phyloP scores from a whole-genome alignment of 1,140 invertebrate genomes.

The Megathymus violae region DNA sequence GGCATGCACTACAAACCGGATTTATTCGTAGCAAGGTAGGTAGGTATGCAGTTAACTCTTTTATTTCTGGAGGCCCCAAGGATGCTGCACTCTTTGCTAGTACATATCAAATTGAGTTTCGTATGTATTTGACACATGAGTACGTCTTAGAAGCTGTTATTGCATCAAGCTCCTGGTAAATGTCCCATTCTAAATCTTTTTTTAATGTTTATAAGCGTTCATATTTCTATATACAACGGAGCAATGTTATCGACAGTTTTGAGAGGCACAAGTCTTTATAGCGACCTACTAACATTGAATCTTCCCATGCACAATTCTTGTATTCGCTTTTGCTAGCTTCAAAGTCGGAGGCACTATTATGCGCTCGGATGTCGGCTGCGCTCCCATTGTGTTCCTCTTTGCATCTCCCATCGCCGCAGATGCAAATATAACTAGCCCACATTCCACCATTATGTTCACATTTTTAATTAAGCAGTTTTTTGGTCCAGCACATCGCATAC shows the following conservation, averaged over 20 bases:
- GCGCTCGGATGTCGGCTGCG: conserved; percentile 17
- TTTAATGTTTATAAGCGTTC: no score
- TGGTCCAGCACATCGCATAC: background rate
- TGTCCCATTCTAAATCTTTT: conserved; percentile 9
- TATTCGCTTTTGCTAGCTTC: conserved; percentile 23
- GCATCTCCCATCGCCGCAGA: conserved; percentile 5
- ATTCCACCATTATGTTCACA: conserved; percentile 12
- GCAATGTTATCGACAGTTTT: no score
- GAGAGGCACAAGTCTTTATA: conserved; percentile 3
- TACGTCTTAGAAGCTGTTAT: conserved; percentile 6
- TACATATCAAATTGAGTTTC: conserved; percentile 12
- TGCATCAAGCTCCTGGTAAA: conserved; percentile 10
- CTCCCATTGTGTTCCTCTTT: conserved; percentile 23
- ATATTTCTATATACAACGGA: background rate
- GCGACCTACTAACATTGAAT: conserved; percentile 29
- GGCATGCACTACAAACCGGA: conserved; percentile 25
- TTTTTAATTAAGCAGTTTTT: conserved; percentile 18
- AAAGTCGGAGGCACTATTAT: conserved; percentile 24
- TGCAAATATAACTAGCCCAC: conserved; percentile 19
- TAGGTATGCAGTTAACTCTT: conserved; percentile 25
- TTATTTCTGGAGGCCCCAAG: conserved; percentile 25
- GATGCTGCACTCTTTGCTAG: conserved; percentile 16
- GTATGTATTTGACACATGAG: conserved; percentile 11
- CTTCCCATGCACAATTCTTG: conserved; percentile 21
- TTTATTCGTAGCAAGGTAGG: conserved; percentile 25